Percentiles rank a stretch among this genome's conserved stretches.
phyloP scores from a whole-genome alignment of 2,888 invertebrate species.

The Gonocerus acuteangulatus region DNA sequence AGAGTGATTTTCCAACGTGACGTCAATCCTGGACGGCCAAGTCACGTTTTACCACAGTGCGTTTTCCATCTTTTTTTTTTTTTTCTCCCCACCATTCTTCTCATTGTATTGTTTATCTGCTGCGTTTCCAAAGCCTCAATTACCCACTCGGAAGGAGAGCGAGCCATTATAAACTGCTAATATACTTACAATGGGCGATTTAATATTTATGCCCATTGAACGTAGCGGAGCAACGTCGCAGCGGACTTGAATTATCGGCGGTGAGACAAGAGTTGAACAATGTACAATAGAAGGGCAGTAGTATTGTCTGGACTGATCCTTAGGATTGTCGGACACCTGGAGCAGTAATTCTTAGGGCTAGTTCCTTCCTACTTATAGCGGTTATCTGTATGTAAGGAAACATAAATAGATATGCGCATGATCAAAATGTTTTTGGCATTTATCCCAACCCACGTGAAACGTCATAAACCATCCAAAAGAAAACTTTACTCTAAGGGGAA shows the following conservation, averaged over 20 bases:
- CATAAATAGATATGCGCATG: too few species aligned
- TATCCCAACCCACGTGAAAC: too few species aligned
- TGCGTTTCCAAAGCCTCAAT: neutral
- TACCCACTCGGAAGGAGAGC: neutral
- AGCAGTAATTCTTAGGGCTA: too few species aligned
- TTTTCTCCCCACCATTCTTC: neutral
- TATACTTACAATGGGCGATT: conserved; percentile 1
- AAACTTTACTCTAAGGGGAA: too few species aligned
- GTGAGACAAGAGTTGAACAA: neutral
- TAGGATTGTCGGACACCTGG: too few species aligned
- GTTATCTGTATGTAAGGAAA: too few species aligned
- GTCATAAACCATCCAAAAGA: too few species aligned
- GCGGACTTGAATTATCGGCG: neutral
- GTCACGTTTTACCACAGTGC: neutral
- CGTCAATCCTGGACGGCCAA: neutral
- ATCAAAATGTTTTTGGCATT: too few species aligned
- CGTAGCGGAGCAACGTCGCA: neutral
- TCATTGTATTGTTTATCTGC: neutral
- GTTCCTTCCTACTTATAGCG: too few species aligned
- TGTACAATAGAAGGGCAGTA: neutral
- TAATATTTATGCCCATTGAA: neutral
- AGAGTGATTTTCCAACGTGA: too few species aligned
- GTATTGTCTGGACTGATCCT: too few species aligned
- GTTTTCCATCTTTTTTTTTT: neutral
- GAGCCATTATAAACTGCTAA: neutral